Base-by-base conservation (phyloP, 2,797 vertebrate genomes). In the Nothura maculosa region DNA sequence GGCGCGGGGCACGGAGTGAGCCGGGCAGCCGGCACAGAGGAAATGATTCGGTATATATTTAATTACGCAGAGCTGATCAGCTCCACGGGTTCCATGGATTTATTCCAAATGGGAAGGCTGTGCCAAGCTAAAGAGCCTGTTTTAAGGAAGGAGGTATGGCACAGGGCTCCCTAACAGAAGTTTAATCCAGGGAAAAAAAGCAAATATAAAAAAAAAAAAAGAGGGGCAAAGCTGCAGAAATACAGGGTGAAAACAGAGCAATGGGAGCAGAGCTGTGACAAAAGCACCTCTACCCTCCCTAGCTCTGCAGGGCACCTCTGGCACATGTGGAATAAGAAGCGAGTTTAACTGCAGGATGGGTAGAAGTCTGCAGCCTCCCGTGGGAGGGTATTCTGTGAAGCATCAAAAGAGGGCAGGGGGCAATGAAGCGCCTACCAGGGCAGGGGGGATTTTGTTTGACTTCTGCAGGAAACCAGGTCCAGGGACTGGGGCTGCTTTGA, bases 391-490 rank as follows among this genome's bases (percentile, higher is more conserved):
- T 81, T 92, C 45, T 2, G 83, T 70, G 81, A 93, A 96, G 73
- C 95, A 89, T 92, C 93, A 85, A 94, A 94, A 95, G 91, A 73
- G 78, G 95, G 93, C 89, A 96, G 93, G 87, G 32, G 88, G 36
- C 93, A 95, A 95, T 94, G 92, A 96, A 90, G 89, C 89, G 87
- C 87, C 79, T 74, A 77, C 70, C 89, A 79, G 74, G 77, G 73
- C 60, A 36, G 10, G 34, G 21, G 18, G 32, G 9, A 12, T 67
- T 47, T 12, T 84, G 91, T 40, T 92, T 87, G 86, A 84, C 87
- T 74, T 81, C 96, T 88, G 82, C 91, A 74, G 70, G 67, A 91
- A 85, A 90, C 67, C 0, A 3, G 12, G 77, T 32, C 36, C 30
- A 77, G 81, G 60, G 85, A 36, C 14, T 5, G 11, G 2, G 15